These are phyloP conservation scores for Oenanthe melanoleuca DNA, from an alignment of 2,113 vertebrate species.

Conservation along the genomic window DNA sequence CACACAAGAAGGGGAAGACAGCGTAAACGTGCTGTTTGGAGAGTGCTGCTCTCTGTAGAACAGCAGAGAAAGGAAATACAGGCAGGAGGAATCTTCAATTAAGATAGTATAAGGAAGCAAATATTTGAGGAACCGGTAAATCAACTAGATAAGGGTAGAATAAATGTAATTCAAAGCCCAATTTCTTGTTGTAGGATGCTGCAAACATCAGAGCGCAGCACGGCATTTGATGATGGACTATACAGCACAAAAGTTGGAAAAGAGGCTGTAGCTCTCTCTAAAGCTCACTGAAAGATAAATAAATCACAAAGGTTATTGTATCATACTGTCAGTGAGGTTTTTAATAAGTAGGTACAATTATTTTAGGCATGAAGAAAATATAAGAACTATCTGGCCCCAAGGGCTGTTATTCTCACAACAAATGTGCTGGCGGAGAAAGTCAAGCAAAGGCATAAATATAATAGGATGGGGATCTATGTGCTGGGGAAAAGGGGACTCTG, in stretches of 20 bases:
- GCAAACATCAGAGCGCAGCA: constrained; percentile 18
- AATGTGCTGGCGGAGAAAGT: constrained; percentile 37
- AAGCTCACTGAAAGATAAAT: constrained; percentile 39
- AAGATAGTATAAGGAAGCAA: constrained; percentile 55
- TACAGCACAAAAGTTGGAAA: constrained; percentile 21
- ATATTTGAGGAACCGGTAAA: constrained; percentile 65
- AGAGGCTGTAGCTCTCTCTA: constrained; percentile 32
- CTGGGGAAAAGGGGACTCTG: neutral
- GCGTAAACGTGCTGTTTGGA: neutral
- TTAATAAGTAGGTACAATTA: constrained; percentile 40
- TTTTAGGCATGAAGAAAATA: constrained; percentile 19
- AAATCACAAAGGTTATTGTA: constrained; percentile 51
- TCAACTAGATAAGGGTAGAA: constrained; percentile 47
- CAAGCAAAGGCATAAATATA: constrained; percentile 21
- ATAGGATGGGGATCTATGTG: neutral
- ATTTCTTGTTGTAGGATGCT: constrained; percentile 47
- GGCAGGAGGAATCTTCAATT: constrained; percentile 49
- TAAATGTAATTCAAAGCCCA: constrained; percentile 51
- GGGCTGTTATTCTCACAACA: constrained; percentile 33
- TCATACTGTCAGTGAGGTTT: constrained; percentile 18
- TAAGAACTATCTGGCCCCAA: neutral
- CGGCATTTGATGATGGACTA: constrained; percentile 53
- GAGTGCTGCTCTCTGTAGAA: neutral
- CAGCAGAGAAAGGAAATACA: neutral
- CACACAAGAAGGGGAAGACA: neutral